phyloP scores from a whole-genome alignment of 2,888 invertebrate species.

The Tortricodes alternella region DNA sequence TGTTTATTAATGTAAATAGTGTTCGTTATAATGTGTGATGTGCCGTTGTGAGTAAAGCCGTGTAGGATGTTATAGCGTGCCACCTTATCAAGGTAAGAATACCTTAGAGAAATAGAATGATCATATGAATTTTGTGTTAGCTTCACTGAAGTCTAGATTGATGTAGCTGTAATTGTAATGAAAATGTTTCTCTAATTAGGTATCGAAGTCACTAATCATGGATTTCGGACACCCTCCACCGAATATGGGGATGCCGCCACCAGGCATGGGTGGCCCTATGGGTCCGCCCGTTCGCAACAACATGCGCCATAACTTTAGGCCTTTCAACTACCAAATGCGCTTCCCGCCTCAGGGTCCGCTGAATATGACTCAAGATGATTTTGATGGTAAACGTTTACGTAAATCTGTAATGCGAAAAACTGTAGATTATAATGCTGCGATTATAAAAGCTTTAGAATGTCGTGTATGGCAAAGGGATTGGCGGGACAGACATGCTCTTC shows the following conservation, averaged over 20 bases:
- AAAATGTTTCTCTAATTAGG: slow-evolving; percentile 72
- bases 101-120: slow-evolving; percentile 29
- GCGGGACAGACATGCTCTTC: slow-evolving; percentile 93
- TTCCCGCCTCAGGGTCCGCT: slow-evolving; percentile 81
- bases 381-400: slow-evolving; percentile 96
- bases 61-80: slow-evolving; percentile 69
- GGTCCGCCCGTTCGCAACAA: slow-evolving; percentile 69
- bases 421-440: slow-evolving; percentile 98
- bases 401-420: slow-evolving; percentile 99
- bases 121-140: slow-evolving; percentile 12
- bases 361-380: slow-evolving; percentile 92
- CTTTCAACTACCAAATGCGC: slow-evolving; percentile 78
- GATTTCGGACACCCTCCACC: slow-evolving; percentile 78
- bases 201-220: slow-evolving; percentile 72
- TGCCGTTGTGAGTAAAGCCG: slow-evolving; percentile 50
- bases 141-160: slow-evolving; percentile 2
- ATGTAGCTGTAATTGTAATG: slow-evolving; percentile 47
- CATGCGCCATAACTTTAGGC: slow-evolving; percentile 77
- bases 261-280: slow-evolving; percentile 59
- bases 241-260: slow-evolving; percentile 72
- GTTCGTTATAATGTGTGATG: slow-evolving; percentile 49
- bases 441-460: slow-evolving; percentile 95
- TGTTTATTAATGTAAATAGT: slow-evolving; percentile 47
- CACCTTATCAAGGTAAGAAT: slow-evolving; percentile 65
- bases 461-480: slow-evolving; percentile 97